Evolutionary conservation across 2,797 vertebrate genomes (phyloP).

Genomic region (Pampus argenteus): DNA sequence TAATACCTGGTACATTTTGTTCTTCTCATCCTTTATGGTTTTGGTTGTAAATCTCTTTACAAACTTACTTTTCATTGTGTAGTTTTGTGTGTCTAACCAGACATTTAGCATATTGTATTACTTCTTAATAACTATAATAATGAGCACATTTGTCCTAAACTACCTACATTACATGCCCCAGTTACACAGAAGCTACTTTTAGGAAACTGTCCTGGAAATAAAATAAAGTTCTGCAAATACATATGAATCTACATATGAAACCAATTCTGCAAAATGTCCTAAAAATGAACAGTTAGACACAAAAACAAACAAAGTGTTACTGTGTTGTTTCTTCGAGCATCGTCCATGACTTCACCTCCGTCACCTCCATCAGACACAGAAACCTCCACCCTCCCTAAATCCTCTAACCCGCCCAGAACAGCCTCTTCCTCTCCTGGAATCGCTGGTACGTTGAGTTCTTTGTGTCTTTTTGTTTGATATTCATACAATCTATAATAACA

Average conservation of each 20-base stretch:
- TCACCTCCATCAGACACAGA: not conserved
- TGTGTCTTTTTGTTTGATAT: not conserved
- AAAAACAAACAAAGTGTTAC: no score
- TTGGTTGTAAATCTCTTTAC: no score
- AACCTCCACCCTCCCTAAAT: not conserved
- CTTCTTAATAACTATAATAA: no score
- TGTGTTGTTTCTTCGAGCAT: conserved; percentile 15
- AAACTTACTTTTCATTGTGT: no score
- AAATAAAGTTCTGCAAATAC: not conserved
- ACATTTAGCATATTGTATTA: no score
- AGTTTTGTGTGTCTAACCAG: no score
- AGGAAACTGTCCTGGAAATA: no score
- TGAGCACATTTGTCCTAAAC: no score
- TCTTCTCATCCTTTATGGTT: no score
- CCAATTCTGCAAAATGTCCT: no score
- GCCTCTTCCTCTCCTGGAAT: not conserved
- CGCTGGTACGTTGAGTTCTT: conserved; percentile 6
- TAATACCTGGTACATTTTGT: not conserved
- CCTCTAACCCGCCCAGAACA: not conserved
- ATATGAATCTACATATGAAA: not conserved
- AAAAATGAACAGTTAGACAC: not conserved
- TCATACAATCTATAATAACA: not conserved
- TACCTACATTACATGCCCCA: no score
- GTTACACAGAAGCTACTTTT: no score
- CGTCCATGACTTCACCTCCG: not conserved